Evolutionary conservation across 2,797 vertebrate species (phyloP), one percentile per base, ranked within the genome.

Genomic region (Phataginus tetradactyla): DNA sequence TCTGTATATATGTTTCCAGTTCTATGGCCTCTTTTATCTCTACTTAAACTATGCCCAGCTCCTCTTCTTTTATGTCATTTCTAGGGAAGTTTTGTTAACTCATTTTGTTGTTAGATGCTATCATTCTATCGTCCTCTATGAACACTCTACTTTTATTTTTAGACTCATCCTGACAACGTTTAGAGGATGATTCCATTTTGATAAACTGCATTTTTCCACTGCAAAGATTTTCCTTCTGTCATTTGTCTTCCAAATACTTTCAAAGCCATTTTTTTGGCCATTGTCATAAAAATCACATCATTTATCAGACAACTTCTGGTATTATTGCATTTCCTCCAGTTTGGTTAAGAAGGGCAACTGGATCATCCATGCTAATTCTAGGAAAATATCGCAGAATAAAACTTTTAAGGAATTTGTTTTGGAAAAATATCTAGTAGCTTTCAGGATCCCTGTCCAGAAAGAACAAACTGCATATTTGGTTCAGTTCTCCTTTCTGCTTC

Each of bases 91-190:
- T 86, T 86, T 90, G 13, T 81, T 81, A 86, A 80, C 49, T 69
- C 42, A 61, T 86, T 90, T 90, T 93, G 21, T 39, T 96, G 45
- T 89, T 51, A 55, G 32, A 90, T 63, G 9, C 10, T 77, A 68
- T 37, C 51, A 75, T 71, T 84, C 79, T 75, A 95, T 92, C 85
- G 13, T 72, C 71, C 75, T 61, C 57, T 72, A 42, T 25, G 3
- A 39, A 89, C 7, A 61, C 3, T 49, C 87, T 79, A 37, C 17
- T 90, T 95, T 90, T 88, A 74, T 57, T 90, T 96, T 92, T 91
- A 91, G 63, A 75, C 8, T 69, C 68, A 17, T 69, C 64, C 84
- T 34, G 32, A 83, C 39, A 90, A 93, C 59, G 87, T 86, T 74
- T 94, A 18, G 34, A 77, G 68, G 61, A 69, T 78, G 27, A 81